Conservation (phyloP, 1,140 invertebrate genomes). For the Lepidurus packardi region DNA sequence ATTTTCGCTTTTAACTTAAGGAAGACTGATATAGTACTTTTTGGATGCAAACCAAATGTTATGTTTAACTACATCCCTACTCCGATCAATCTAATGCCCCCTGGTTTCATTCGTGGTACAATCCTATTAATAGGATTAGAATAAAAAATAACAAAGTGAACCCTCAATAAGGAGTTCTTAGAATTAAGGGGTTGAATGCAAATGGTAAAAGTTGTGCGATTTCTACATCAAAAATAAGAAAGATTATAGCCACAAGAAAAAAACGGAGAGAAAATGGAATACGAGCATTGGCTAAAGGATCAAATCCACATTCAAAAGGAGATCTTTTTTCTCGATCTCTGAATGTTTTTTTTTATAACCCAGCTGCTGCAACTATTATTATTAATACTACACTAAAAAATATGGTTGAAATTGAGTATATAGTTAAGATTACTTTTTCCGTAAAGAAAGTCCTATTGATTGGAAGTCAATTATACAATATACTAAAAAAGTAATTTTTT, state of each 20-base stretch:
- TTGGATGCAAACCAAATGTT: constrained; percentile 59
- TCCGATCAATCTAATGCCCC: constrained; percentile 53
- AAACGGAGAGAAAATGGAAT: constrained; percentile 52
- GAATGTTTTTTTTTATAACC: constrained; percentile 51
- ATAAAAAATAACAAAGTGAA: constrained; percentile 46
- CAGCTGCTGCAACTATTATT: constrained; percentile 45
- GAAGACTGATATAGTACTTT: constrained; percentile 43
- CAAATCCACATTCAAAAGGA: constrained; percentile 41
- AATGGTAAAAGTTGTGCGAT: constrained; percentile 53
- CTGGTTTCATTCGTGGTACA: constrained; percentile 58
- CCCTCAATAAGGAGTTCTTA: too few species aligned
- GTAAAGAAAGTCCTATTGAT: constrained; percentile 53
- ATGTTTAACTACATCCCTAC: constrained; percentile 55
- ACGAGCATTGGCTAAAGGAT: constrained; percentile 35
- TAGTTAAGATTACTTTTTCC: constrained; percentile 49
- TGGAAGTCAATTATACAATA: constrained; percentile 64
- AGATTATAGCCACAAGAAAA: constrained; percentile 57
- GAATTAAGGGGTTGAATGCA: constrained; percentile 43
- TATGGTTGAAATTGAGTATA: constrained; percentile 44
- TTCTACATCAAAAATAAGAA: constrained; percentile 62
- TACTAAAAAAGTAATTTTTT: constrained; percentile 55
- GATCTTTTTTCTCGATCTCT: constrained; percentile 36
- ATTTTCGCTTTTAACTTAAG: constrained; percentile 32
- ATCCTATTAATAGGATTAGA: constrained; percentile 51
- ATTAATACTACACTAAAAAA: constrained; percentile 44